Base-by-base conservation (phyloP, 1,140 invertebrate species). In the Panonychus citri region DNA sequence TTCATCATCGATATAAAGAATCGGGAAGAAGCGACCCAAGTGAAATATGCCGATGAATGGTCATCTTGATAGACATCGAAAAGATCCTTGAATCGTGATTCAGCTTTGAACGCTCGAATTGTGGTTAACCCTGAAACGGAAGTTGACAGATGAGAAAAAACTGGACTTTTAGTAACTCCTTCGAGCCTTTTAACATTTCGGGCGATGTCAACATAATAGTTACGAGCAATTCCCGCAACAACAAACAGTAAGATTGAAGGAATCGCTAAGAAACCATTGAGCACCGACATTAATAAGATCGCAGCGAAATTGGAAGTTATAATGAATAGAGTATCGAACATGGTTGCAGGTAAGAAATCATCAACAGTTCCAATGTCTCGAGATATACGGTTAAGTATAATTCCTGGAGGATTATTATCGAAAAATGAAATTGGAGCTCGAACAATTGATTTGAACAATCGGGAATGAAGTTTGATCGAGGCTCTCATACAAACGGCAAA, bases 361-460 rank as follows among this genome's bases (percentile, higher is more conserved):
- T 91, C 88, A 28, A 89, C 78, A 25, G 80, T 77, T n/a, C 84
- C 84, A 68, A 88, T 78, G 66, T 91, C 86, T 69, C 85, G 84
- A 0, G 82, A 81, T 69, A 85, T 86, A 56, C 83, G 72, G 65
- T 87, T 89, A 15, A 89, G 69, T 53, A 88, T 83, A 12, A 28
- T 46, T 73, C 73, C 82, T 80, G 8, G 4, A 2, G 83, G 80
- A 67, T 91, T 91, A 12, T 78, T 80, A 61, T 87, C 85, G 68
- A 91, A 93, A 69, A 91, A 93, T 12, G 75, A 73, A 76, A 90
- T 87, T 1, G 80, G 82, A 0, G 83, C 80, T 12, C 79, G 73
- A 28, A 86, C 77, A 2, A 94, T 77, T 49, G 78, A 79, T 8
- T 71, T 68, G 64, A 91, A 90, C 79, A 93, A 87, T 10, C 67